These are phyloP conservation scores for Podarcis lilfordi DNA, from an alignment of 2,797 vertebrate species.

Conservation along the genomic window DNA sequence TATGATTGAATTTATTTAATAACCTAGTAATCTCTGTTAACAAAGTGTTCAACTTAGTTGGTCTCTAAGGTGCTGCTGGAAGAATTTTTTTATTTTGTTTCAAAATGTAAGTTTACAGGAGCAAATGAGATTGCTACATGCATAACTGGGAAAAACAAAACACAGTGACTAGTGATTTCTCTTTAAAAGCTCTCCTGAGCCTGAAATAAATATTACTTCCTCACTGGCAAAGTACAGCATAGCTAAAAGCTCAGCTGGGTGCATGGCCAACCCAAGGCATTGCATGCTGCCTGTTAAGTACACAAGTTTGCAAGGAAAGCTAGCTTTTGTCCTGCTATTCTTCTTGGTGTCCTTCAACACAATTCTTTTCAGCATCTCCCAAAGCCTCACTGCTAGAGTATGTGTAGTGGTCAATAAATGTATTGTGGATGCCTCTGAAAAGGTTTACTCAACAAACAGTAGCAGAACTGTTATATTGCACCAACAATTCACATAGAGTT, in stretches of 20 bases:
- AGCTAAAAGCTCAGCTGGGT: conserved; percentile 1
- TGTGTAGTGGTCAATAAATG: conserved; percentile 37
- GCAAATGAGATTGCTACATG: background rate
- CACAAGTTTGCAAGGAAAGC: background rate
- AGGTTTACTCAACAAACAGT: conserved; percentile 51
- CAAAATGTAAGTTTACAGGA: background rate
- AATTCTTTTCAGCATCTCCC: conserved; percentile 25
- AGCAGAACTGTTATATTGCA: conserved; percentile 33
- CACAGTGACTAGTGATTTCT: background rate
- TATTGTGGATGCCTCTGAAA: conserved; percentile 38
- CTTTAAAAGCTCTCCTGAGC: background rate
- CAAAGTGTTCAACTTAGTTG: background rate
- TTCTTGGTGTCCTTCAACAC: conserved; percentile 18
- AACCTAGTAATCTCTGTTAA: background rate
- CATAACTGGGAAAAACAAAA: background rate
- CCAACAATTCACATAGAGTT: conserved; percentile 11
- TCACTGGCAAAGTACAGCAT: conserved; percentile 7
- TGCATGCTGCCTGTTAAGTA: conserved; percentile 17
- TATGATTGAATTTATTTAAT: background rate
- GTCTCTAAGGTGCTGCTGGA: too few species aligned
- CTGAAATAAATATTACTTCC: conserved; percentile 3
- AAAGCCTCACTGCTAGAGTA: conserved; percentile 27
- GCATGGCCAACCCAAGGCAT: conserved; percentile 4
- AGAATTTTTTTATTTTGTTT: too few species aligned
- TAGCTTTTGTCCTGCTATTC: conserved; percentile 22